These are phyloP conservation scores for Neotoxoptera formosana DNA, from an alignment of 1,140 invertebrate genomes.

Conservation along the genomic window DNA sequence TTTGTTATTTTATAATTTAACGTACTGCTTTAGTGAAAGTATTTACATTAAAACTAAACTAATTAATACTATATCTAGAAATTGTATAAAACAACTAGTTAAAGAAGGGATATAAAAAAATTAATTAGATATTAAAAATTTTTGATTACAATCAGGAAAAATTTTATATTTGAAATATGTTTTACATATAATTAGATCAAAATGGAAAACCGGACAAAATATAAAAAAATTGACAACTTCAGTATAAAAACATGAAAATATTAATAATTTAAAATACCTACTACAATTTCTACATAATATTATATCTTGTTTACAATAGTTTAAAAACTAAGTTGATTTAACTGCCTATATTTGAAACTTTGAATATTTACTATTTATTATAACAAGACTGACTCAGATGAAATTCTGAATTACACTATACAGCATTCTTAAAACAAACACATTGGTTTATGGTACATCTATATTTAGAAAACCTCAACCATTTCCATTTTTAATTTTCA, in stretches of 20 bases:
- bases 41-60: neutral
- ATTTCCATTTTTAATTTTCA: neutral
- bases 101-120: neutral
- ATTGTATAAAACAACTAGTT: neutral
- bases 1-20: neutral
- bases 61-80: neutral
- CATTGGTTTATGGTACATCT: too few species aligned
- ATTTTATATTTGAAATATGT: too few species aligned
- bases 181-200: too few species aligned
- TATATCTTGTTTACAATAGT: too few species aligned
- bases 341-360: too few species aligned
- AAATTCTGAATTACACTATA: too few species aligned
- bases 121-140: neutral
- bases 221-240: neutral
- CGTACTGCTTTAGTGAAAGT: neutral
- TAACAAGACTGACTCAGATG: too few species aligned
- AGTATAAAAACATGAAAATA: neutral
- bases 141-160: neutral
- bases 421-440: too few species aligned
- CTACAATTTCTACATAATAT: too few species aligned
- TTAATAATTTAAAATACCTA: too few species aligned
- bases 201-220: neutral
- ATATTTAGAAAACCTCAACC: neutral
- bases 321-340: too few species aligned
- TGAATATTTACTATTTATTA: too few species aligned